phyloP scores from a whole-genome alignment of 2,888 invertebrate species.

The Rotaria macrura region DNA sequence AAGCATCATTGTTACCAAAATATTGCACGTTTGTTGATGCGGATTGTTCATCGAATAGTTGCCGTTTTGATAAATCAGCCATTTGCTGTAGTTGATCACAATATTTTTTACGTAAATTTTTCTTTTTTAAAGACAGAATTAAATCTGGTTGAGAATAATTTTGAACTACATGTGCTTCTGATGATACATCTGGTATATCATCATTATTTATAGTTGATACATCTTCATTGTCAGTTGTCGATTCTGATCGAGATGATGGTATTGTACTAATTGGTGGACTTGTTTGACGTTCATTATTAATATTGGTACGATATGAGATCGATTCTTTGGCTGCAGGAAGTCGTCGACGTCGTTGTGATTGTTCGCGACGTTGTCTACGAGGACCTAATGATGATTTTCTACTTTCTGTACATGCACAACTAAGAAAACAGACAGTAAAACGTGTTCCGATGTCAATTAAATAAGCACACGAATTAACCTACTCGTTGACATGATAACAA shows the following conservation, averaged over 20 bases:
- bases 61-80: constrained; percentile 4
- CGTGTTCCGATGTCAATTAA: not conserved
- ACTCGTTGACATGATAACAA: not conserved
- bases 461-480: not conserved
- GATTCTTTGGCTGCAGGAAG: not conserved
- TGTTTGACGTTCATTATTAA: not conserved
- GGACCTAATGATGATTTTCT: not conserved
- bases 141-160: not conserved
- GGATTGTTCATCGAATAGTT: not conserved
- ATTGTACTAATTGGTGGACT: not conserved
- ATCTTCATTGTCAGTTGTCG: not conserved
- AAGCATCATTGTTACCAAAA: not conserved
- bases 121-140: not conserved
- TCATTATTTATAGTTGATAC: not conserved
- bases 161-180: not conserved
- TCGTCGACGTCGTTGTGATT: not conserved
- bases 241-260: not conserved
- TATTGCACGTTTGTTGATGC: not conserved
- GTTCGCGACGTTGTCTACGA: not conserved
- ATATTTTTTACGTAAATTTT: not conserved
- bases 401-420: constrained; percentile 10
- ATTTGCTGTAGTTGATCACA: not conserved
- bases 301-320: not conserved
- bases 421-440: not conserved
- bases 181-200: not conserved